A percentile compares a stretch with the other conserved stretches of the same genome.
These are phyloP conservation scores for Oligia fasciuncula DNA, from an alignment of 2,888 invertebrate species.

Conservation along the genomic window DNA sequence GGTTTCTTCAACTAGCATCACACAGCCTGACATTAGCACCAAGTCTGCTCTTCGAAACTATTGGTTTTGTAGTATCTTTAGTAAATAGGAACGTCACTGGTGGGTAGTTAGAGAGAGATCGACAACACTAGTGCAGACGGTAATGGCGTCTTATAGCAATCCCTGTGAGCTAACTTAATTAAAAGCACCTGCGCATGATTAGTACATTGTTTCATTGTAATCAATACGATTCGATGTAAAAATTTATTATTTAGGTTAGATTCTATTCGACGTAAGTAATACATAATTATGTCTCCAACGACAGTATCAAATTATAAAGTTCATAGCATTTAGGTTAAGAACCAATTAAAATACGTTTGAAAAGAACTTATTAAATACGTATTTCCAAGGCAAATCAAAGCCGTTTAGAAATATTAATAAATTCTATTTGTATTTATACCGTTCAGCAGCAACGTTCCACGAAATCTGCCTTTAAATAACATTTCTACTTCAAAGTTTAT, in stretches of 20 bases:
- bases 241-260: too few relatives aligned
- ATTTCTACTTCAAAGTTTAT: constrained; percentile 54
- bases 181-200: background rate
- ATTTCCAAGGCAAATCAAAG: constrained; percentile 20
- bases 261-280: background rate
- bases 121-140: background rate
- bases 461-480: constrained; percentile 41
- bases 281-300: background rate
- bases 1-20: constrained; percentile 78
- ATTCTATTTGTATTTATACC: constrained; percentile 12
- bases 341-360: background rate
- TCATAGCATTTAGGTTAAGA: background rate
- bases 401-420: constrained; percentile 7
- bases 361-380: background rate
- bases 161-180: background rate
- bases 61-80: constrained; percentile 65
- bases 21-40: constrained; percentile 71
- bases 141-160: background rate
- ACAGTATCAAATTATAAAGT: background rate
- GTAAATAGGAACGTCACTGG: background rate
- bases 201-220: background rate
- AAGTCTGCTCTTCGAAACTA: constrained; percentile 82
- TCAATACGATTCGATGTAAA: background rate
- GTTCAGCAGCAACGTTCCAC: constrained; percentile 15
- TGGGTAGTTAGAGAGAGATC: background rate